phyloP scores from a whole-genome alignment of 2,888 invertebrate species.

The Pediacus dermestoides region DNA sequence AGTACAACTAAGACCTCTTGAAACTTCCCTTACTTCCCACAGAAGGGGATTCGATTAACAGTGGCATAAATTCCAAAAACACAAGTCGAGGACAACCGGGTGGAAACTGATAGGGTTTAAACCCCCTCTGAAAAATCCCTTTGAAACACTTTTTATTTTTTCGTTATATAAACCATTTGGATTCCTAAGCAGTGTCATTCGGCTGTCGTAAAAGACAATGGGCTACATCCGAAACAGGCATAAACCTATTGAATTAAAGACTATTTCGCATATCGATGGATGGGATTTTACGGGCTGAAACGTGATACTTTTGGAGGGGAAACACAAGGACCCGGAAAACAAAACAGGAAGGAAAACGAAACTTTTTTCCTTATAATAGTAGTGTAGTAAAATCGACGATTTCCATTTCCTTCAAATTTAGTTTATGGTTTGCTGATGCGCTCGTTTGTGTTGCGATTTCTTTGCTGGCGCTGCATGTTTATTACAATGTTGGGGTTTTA shows the following conservation, averaged over 20 bases:
- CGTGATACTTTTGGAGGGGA: constrained; percentile 2
- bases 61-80: constrained; percentile 15
- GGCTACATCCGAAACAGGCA: constrained; percentile 25
- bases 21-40: too few species aligned
- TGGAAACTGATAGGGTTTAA: too few species aligned
- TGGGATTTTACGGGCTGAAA: constrained; percentile 30
- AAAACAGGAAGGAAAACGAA: not conserved
- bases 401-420: constrained; percentile 19
- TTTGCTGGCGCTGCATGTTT: constrained; percentile 7
- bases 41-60: constrained; percentile 24
- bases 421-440: constrained; percentile 15
- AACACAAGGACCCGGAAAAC: constrained; percentile 11
- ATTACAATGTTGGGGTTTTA: constrained; percentile 10
- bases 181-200: constrained; percentile 24
- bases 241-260: constrained; percentile 38
- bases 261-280: constrained; percentile 38
- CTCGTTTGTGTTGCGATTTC: constrained; percentile 10
- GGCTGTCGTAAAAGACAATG: constrained; percentile 32
- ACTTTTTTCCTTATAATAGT: constrained; percentile 13
- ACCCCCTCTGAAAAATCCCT: too few species aligned
- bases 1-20: too few species aligned
- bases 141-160: too few species aligned
- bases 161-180: constrained; percentile 23
- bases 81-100: too few species aligned
- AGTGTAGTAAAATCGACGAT: too few species aligned